phyloP scores from a whole-genome alignment of 2,113 vertebrate species.

The Drymodes brunneopygia region DNA sequence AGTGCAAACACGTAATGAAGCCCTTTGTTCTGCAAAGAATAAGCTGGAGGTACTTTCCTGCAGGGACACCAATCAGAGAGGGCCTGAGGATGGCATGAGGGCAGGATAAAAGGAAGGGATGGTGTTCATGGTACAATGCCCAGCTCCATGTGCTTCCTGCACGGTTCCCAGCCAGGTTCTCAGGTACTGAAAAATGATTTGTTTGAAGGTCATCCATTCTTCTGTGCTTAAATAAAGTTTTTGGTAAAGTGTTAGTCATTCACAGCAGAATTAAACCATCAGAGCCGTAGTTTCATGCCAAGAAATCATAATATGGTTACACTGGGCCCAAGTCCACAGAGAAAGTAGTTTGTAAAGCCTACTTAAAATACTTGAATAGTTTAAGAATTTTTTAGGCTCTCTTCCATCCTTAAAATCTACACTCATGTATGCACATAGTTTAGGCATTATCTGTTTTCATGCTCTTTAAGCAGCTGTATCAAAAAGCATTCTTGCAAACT shows the following conservation, averaged over 20 bases:
- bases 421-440: neutral
- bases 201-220: conserved; percentile 32
- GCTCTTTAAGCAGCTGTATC: neutral
- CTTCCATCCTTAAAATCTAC: neutral
- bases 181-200: neutral
- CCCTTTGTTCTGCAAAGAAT: neutral
- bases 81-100: neutral
- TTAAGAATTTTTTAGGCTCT: neutral
- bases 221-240: neutral
- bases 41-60: neutral
- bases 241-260: neutral
- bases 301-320: neutral
- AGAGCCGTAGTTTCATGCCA: neutral
- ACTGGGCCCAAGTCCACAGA: neutral
- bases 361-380: neutral
- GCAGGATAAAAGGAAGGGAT: neutral
- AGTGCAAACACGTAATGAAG: neutral
- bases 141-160: neutral
- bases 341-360: neutral
- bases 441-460: neutral
- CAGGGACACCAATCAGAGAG: neutral
- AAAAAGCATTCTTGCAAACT: neutral
- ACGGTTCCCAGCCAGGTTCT: neutral
- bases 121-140: neutral
- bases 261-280: neutral